phyloP scores from a whole-genome alignment of 2,113 vertebrate genomes.

The Nothocercus julius region DNA sequence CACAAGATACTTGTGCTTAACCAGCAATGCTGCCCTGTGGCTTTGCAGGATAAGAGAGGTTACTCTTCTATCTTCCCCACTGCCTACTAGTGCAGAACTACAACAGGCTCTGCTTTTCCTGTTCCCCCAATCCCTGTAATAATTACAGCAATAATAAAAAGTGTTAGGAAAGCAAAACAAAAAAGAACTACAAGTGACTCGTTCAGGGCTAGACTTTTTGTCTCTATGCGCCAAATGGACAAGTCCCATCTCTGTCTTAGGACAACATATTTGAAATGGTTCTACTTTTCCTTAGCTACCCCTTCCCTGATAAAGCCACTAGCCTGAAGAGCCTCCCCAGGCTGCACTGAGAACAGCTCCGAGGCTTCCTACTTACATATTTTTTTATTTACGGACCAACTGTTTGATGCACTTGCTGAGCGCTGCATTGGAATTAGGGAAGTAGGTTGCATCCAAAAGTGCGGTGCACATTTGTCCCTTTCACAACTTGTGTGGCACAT shows the following conservation, averaged over 20 bases:
- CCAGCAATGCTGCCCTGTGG: background rate
- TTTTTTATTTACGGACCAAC: background rate
- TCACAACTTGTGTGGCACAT: background rate
- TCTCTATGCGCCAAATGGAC: background rate
- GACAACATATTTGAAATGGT: background rate
- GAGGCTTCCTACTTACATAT: background rate
- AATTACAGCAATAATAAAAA: background rate
- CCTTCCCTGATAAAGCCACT: background rate
- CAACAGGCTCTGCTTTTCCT: background rate
- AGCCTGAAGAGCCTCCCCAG: background rate
- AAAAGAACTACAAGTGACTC: background rate
- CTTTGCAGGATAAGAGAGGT: background rate
- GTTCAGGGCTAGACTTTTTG: background rate
- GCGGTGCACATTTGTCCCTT: background rate
- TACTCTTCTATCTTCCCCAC: background rate
- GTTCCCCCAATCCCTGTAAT: rapidly evolving
- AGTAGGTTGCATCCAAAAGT: background rate
- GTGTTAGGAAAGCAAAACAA: background rate
- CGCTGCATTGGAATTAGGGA: rapidly evolving
- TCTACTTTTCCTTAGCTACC: background rate
- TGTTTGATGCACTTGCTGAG: background rate
- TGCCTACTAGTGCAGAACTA: background rate
- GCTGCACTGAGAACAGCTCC: background rate
- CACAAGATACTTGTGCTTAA: background rate
- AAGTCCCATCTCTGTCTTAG: background rate